Evolutionary conservation across 2,797 vertebrate genomes (phyloP).

Genomic region (Tragelaphus eurycerus): DNA sequence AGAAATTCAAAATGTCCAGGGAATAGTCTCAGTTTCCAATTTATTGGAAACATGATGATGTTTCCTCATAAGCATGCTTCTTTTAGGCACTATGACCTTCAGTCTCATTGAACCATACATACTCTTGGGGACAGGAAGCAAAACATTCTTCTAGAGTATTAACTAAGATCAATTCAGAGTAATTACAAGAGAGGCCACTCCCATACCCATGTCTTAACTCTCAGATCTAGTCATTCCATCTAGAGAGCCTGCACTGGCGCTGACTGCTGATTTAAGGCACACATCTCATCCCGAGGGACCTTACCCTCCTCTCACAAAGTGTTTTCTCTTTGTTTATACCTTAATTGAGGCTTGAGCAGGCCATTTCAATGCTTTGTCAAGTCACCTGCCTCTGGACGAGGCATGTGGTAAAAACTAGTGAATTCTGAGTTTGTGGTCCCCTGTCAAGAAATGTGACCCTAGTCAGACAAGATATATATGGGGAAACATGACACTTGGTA

Average conservation of each 20-base stretch:
- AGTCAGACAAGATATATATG: not conserved
- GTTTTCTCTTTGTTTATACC: not conserved
- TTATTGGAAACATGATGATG: not conserved
- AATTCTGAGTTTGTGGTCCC: not conserved
- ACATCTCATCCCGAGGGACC: not conserved
- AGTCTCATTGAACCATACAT: not conserved
- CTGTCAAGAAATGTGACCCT: not conserved
- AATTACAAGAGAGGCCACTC: not conserved
- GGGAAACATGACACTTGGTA: not conserved
- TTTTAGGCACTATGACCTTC: not conserved
- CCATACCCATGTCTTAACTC: not conserved
- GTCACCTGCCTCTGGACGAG: not conserved
- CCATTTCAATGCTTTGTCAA: not conserved
- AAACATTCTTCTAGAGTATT: not conserved
- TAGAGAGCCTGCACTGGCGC: not conserved
- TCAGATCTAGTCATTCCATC: not conserved
- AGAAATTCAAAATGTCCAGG: not conserved
- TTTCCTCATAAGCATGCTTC: not conserved
- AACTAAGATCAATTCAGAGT: not conserved
- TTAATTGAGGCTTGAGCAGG: not conserved
- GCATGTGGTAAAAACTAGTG: not conserved
- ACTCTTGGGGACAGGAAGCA: not conserved
- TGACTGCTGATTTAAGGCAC: not conserved
- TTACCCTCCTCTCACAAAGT: not conserved
- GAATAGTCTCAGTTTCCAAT: not conserved